These are phyloP conservation scores for Vespertilio murinus DNA, from an alignment of 2,797 vertebrate species.

Conservation along the genomic window DNA sequence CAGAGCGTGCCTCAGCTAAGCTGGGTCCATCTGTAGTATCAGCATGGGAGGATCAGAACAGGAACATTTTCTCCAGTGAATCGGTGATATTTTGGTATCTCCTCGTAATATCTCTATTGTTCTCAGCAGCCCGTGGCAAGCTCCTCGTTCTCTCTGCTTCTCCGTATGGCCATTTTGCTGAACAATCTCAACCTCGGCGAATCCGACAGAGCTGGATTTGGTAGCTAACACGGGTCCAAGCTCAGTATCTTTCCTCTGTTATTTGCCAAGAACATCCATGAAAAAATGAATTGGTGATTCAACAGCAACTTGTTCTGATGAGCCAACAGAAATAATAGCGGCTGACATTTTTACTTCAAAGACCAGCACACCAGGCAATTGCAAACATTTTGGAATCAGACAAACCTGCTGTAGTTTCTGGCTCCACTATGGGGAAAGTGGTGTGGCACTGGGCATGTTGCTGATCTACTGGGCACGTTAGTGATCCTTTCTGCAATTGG, in stretches of 20 bases:
- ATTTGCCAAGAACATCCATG: background rate
- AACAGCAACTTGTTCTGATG: background rate
- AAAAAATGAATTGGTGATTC: background rate
- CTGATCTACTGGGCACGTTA: background rate
- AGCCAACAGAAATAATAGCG: background rate
- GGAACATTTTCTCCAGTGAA: conserved; percentile 62
- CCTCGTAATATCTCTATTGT: conserved; percentile 57
- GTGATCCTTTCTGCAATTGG: background rate
- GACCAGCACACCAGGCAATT: background rate
- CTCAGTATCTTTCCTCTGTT: background rate
- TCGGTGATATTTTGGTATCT: conserved; percentile 61
- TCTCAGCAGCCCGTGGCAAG: conserved; percentile 43
- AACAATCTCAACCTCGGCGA: background rate
- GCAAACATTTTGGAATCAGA: background rate
- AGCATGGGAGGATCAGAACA: conserved; percentile 60
- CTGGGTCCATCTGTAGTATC: conserved; percentile 75
- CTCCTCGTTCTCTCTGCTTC: conserved; percentile 39
- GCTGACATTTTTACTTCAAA: background rate
- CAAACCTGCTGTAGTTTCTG: background rate
- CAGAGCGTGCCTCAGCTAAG: conserved; percentile 77
- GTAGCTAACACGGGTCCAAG: background rate
- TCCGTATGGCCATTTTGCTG: background rate
- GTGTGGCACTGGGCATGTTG: background rate
- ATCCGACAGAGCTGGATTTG: background rate
- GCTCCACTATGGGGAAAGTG: background rate